Percentiles rank a stretch among this genome's conserved stretches.
These are phyloP conservation scores for Morpho achilles DNA, from an alignment of 2,888 invertebrate species.

Conservation along the genomic window DNA sequence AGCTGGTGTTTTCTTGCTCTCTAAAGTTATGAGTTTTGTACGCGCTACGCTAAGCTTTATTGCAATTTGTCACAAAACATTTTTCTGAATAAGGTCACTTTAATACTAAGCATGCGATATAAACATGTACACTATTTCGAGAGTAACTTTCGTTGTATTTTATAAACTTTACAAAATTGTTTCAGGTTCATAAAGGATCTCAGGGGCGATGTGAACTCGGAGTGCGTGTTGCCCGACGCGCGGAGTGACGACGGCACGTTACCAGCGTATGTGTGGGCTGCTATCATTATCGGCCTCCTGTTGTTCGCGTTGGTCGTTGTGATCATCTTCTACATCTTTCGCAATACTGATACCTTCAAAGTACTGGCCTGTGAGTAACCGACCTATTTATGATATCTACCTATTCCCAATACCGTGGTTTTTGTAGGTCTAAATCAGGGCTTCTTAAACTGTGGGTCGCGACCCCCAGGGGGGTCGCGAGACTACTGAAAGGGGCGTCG, in stretches of 20 bases:
- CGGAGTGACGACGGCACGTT: slow-evolving; percentile 23
- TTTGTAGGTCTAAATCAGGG: slow-evolving; percentile 5
- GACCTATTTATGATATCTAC: slow-evolving; percentile 1
- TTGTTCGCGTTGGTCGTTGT: slow-evolving; percentile 33
- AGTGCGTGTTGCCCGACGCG: slow-evolving; percentile 40
- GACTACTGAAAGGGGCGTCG: too few species aligned
- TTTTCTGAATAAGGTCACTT: too few species aligned
- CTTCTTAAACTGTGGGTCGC: too few species aligned
- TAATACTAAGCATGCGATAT: too few species aligned
- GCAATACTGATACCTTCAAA: slow-evolving; percentile 43
- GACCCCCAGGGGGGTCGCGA: too few species aligned
- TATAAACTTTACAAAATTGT: neutral
- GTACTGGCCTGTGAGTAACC: slow-evolving; percentile 43
- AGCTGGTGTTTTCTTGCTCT: too few species aligned
- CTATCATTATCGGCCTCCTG: slow-evolving; percentile 37
- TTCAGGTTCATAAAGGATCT: slow-evolving; percentile 40
- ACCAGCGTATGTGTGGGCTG: slow-evolving; percentile 40
- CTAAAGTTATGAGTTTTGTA: too few species aligned
- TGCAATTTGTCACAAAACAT: too few species aligned
- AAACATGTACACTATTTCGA: too few species aligned
- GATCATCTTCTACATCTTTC: slow-evolving; percentile 41
- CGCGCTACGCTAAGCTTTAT: too few species aligned
- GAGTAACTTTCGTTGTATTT: too few species aligned
- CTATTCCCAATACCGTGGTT: neutral
- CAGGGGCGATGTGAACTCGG: slow-evolving; percentile 37